Evolutionary conservation across 2,113 vertebrate species (phyloP).

Genomic region (Odocoileus hemionus): DNA sequence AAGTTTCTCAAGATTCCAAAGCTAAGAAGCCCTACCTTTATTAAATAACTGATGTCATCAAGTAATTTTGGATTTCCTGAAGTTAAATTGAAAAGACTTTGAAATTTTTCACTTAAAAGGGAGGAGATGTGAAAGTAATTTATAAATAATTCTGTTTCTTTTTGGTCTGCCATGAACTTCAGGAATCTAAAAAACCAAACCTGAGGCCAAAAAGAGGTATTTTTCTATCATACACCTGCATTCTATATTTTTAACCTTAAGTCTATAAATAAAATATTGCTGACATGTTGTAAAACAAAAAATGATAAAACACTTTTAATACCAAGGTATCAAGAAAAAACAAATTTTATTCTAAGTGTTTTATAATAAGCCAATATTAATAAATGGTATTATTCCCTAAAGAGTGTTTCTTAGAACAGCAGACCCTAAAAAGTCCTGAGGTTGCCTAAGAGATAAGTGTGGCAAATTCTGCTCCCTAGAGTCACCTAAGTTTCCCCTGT

Average conservation of each 20-base stretch:
- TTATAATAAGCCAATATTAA: neutral
- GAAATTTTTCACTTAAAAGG: neutral
- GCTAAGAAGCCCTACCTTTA: neutral
- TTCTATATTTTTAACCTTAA: neutral
- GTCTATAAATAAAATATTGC: neutral
- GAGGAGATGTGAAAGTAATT: neutral
- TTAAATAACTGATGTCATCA: neutral
- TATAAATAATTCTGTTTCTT: neutral
- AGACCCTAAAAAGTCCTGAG: neutral
- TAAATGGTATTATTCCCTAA: neutral
- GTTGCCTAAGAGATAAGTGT: too few relatives aligned
- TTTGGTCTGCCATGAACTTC: neutral
- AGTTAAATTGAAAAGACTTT: neutral
- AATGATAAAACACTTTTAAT: neutral
- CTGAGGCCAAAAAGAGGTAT: neutral
- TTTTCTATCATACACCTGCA: slow-evolving; percentile 1
- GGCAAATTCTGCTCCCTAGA: neutral
- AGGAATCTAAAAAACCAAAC: slow-evolving; percentile 30
- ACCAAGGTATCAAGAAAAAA: neutral
- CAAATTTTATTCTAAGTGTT: neutral
- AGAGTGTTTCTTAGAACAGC: neutral
- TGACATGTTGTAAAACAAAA: neutral
- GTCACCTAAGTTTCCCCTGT: neutral
- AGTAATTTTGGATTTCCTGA: neutral
- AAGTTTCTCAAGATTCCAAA: neutral